Evolutionary conservation across 2,113 vertebrate species (phyloP).

Genomic region (Ailurus styani): DNA sequence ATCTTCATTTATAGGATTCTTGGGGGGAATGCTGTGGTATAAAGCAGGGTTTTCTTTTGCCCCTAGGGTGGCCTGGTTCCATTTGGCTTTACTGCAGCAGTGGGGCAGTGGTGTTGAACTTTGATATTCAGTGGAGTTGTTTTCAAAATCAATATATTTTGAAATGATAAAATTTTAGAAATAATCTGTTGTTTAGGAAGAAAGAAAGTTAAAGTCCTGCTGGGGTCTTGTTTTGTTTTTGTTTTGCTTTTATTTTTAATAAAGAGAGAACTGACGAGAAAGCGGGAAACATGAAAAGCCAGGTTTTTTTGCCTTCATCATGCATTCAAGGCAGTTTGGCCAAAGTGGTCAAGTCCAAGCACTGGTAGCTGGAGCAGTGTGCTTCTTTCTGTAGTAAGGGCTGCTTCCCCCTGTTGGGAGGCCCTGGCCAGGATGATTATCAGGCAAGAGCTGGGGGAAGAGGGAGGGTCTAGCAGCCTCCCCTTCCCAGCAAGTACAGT

Average conservation of each 20-base stretch:
- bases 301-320: not conserved
- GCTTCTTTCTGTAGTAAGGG: not conserved
- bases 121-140: not conserved
- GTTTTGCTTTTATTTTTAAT: slow-evolving; percentile 38
- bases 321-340: not conserved
- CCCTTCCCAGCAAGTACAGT: not conserved
- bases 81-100: not conserved
- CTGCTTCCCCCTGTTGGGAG: not conserved
- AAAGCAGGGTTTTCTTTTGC: not conserved
- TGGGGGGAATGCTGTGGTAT: not conserved
- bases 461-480: not conserved
- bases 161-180: slow-evolving; percentile 4
- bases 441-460: not conserved
- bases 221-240: not conserved
- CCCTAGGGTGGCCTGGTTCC: not conserved
- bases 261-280: slow-evolving; percentile 2
- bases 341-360: not conserved
- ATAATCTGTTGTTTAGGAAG: slow-evolving; percentile 14
- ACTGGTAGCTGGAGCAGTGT: not conserved
- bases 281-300: not conserved
- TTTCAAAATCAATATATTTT: slow-evolving; percentile 17
- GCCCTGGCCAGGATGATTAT: not conserved
- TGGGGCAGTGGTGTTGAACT: not conserved
- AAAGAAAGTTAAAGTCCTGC: slow-evolving; percentile 3
- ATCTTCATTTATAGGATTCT: slow-evolving; percentile 28